phyloP scores from a whole-genome alignment of 2,113 vertebrate genomes.

The Triplophysa dalaica region DNA sequence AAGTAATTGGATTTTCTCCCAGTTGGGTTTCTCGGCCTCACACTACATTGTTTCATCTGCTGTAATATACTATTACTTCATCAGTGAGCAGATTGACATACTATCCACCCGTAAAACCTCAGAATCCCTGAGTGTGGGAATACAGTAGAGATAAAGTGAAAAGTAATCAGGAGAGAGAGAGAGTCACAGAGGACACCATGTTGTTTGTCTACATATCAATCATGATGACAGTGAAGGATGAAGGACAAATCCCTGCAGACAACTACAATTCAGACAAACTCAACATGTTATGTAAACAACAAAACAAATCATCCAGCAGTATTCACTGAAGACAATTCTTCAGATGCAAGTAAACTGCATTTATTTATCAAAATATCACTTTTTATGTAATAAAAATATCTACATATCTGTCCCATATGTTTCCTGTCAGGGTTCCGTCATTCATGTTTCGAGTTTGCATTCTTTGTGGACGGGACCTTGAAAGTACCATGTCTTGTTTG shows the following conservation, averaged over 20 bases:
- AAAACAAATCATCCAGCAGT: not conserved
- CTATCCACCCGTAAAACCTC: not conserved
- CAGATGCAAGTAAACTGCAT: not conserved
- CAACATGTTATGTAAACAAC: not conserved
- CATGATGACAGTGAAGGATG: constrained; percentile 34
- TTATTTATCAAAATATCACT: not conserved
- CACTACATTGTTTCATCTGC: constrained; percentile 24
- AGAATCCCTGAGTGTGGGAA: constrained; percentile 30
- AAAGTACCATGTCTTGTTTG: no score
- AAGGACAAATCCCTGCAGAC: constrained; percentile 37
- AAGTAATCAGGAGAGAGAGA: not conserved
- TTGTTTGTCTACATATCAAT: constrained; percentile 38
- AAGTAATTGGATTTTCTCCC: constrained; percentile 56
- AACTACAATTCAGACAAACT: constrained; percentile 12
- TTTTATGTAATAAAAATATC: not conserved
- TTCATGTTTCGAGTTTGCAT: no score
- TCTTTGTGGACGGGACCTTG: no score
- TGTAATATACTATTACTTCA: constrained; percentile 50
- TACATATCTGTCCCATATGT: no score
- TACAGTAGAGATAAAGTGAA: not conserved
- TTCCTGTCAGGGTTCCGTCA: no score
- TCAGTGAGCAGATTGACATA: constrained; percentile 47
- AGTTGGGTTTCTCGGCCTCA: constrained; percentile 42
- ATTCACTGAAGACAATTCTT: not conserved
- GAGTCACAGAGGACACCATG: not conserved